Evolutionary conservation across 92 coral and sea anemone species (phyloP), one percentile per base, ranked within the genome.

Genomic region (Micromussa lordhowensis): DNA sequence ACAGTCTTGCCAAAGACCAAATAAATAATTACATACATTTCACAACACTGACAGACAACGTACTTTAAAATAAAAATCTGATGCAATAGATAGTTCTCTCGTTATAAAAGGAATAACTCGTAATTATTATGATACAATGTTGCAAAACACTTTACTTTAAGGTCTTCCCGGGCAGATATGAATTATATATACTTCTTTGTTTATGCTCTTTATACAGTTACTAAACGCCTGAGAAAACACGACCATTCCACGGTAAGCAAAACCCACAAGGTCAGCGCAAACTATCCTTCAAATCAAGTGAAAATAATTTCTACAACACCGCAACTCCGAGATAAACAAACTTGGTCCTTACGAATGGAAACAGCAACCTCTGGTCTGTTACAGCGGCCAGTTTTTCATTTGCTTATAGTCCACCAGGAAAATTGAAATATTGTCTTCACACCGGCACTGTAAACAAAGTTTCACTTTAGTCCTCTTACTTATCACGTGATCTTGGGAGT

Each of bases 31-130:
- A 84, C 87, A 84, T 84, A 84, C 55, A 49, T 53, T 68, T 71
- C 69, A 51, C 17, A 51, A 49, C 78, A 84, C 71, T 77, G 63
- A 85, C 76, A 63, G 73, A 85, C 69, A 73, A 85, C 10, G 85
- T 36, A 78, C 70, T 79, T 80, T 79, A 72, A 72, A 80, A 87
- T 87, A 87, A 87, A 79, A 87, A 79, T 79, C 85, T 79, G 90
- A 87, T 87, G 55, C 90, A 87, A 68, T 87, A 87, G 72, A 87
- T 80, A 49, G 75, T 54, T 77, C 58, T 76, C 71, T 79, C 26
- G 55, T 71, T 87, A 87, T 87, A 87, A 87, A 87, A 87, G 64
- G 83, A 36, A 38, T 61, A 77, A 14, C 48, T 61, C 70, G 29
- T 63, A 80, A 64, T 76, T 30, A 40, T 76, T 85, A 85, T 85